Base-by-base conservation (phyloP, 2,113 vertebrate species). In the Rhynchopsitta pachyrhyncha region DNA sequence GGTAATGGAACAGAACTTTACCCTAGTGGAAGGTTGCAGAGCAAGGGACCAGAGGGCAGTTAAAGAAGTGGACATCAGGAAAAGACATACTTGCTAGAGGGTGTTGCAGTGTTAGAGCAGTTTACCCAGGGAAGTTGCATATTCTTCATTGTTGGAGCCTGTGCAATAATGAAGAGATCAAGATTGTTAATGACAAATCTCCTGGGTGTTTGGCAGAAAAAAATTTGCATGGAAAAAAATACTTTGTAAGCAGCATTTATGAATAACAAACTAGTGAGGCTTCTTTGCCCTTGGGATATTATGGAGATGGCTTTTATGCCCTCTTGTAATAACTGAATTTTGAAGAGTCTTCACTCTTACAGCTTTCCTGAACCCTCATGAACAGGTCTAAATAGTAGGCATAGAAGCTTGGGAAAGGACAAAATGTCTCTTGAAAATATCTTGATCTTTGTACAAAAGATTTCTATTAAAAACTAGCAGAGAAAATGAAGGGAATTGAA, bases 131-230 rank as follows among this genome's bases (percentile, higher is more conserved):
- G 24, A 68, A 82, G 8, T 0, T 88, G 50, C 8, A 17, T 11
- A 35, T 24, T 86, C 23, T 69, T 39, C 41, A 17, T 15, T 71
- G 14, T 13, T 39, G 63, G 88, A 69, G 4, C 23, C 35, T 75
- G 13, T 83, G 49, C 10, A 81, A 41, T 68, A 91, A 95, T 81
- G 80, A 77, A 95, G 71, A 92, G 22, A 66, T 74, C 47, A 88
- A 70, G 55, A 71, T 92, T 70, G 60, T 27, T 91, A 94, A 92
- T 82, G 79, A 90, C 37, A 88, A 90, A 86, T 90, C 55, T 88
- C 62, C 47, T 37, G 69, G 24, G 76, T 87, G 49, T 57, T 91
- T 83, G 31, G 37, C 62, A 91, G 67, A 70, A 88, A 19, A 91
- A 81, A 94, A 57, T 24, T 63, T 79, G 35, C 35, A 18, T 46